Evolutionary conservation across 2,888 invertebrate species (phyloP).

Genomic region (Drosophila peninsularis): DNA sequence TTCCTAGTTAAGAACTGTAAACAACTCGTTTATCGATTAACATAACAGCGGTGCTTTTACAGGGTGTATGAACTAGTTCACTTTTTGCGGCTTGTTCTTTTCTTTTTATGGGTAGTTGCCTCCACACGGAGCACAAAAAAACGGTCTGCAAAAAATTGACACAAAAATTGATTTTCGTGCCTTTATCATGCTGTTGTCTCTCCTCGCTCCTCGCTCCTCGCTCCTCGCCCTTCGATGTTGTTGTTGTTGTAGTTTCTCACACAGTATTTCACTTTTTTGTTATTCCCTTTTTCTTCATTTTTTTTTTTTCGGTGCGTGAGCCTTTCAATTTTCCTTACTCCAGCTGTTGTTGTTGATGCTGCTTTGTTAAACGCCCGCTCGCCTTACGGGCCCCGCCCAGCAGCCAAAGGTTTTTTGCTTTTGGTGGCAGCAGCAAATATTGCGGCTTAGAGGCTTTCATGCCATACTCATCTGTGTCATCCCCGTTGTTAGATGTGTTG

Average conservation of each 20-base stretch:
- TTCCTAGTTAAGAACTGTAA: not conserved
- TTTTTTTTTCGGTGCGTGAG: conserved; percentile 31
- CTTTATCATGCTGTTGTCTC: conserved; percentile 57
- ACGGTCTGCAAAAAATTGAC: conserved; percentile 53
- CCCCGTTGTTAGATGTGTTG: conserved; percentile 11
- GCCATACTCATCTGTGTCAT: conserved; percentile 53
- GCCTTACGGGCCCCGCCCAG: conserved; percentile 8
- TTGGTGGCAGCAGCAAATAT: conserved; percentile 57
- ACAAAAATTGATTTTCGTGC: conserved; percentile 73
- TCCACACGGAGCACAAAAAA: conserved; percentile 43
- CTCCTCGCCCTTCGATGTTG: not conserved
- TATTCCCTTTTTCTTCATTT: not conserved
- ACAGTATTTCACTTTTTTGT: conserved; percentile 45
- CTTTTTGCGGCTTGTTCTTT: conserved; percentile 4
- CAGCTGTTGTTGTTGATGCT: conserved; percentile 18
- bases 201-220: not conserved
- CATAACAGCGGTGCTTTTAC: not conserved
- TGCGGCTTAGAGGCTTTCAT: conserved; percentile 60
- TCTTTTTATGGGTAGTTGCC: conserved; percentile 27
- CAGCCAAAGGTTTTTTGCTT: conserved; percentile 6
- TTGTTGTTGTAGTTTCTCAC: conserved; percentile 51
- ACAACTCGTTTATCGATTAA: conserved; percentile 1
- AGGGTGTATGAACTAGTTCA: conserved; percentile 1
- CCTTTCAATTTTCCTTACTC: conserved; percentile 30
- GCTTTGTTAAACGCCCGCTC: conserved; percentile 31